phyloP scores from a whole-genome alignment of 2,888 invertebrate species.

The Keiferia lycopersicella region DNA sequence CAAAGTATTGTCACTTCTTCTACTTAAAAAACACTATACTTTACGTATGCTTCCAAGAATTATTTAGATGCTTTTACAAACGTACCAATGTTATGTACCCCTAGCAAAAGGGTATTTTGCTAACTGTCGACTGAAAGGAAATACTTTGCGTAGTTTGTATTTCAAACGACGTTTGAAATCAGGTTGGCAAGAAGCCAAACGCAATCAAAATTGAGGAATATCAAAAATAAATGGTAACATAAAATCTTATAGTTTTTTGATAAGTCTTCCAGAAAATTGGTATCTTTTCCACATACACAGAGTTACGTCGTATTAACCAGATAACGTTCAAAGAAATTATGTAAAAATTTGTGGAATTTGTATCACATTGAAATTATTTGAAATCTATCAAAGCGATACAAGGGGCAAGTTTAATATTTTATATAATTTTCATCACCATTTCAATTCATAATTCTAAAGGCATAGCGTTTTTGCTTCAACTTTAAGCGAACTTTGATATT shows the following conservation, averaged over 20 bases:
- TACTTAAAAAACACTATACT: background rate
- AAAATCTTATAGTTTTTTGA: background rate
- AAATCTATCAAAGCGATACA: background rate
- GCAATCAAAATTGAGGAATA: background rate
- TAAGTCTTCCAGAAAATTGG: background rate
- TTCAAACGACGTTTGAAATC: background rate
- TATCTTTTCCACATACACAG: background rate
- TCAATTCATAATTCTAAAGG: slow-evolving; percentile 14
- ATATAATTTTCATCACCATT: slow-evolving; percentile 1
- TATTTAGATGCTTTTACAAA: too few relatives aligned
- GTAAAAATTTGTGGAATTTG: too few relatives aligned
- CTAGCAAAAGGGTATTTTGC: too few relatives aligned
- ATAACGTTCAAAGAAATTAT: background rate
- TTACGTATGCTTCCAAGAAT: too few relatives aligned
- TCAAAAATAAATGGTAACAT: background rate
- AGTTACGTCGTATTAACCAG: background rate
- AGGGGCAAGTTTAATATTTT: background rate
- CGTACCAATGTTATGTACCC: too few relatives aligned
- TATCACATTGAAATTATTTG: too few relatives aligned
- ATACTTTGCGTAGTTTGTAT: background rate
- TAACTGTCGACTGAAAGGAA: background rate
- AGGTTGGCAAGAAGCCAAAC: background rate
- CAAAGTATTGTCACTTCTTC: background rate
- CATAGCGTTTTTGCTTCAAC: slow-evolving; percentile 8
- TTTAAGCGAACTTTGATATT: slow-evolving; percentile 15